Evolutionary conservation across 2,888 invertebrate species (phyloP).

Genomic region (Alviniconcha strummeri): DNA sequence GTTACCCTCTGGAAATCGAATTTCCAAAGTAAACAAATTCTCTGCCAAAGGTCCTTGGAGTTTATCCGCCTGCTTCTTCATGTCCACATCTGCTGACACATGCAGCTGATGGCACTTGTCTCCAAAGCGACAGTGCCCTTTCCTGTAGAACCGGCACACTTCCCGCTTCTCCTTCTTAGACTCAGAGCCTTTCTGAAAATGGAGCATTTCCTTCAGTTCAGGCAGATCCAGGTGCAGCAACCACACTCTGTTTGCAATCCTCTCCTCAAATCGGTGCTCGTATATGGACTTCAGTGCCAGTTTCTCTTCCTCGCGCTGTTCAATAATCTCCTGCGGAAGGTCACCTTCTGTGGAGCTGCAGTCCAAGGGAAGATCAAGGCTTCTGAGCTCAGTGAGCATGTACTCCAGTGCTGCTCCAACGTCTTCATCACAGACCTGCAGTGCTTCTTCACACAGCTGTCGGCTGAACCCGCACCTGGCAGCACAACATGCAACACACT

Average conservation of each 20-base stretch:
- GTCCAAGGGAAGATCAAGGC: neutral
- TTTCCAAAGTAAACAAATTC: slow-evolving; percentile 58
- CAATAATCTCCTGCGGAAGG: slow-evolving; percentile 42
- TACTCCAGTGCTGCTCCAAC: slow-evolving; percentile 64
- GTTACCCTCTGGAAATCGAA: slow-evolving; percentile 63
- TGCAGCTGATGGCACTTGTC: slow-evolving; percentile 55
- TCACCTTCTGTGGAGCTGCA: neutral
- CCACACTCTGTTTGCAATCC: slow-evolving; percentile 63
- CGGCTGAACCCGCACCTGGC: slow-evolving; percentile 68
- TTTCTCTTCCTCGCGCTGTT: slow-evolving; percentile 65
- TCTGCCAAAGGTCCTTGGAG: slow-evolving; percentile 29
- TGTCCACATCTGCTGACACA: slow-evolving; percentile 13
- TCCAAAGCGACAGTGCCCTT: slow-evolving; percentile 65
- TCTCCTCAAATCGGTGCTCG: slow-evolving; percentile 60
- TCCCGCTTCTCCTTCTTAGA: slow-evolving; percentile 27
- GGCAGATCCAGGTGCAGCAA: slow-evolving; percentile 55
- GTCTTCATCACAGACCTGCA: slow-evolving; percentile 63
- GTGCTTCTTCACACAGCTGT: slow-evolving; percentile 57
- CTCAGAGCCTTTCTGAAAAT: slow-evolving; percentile 27
- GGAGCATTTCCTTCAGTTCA: slow-evolving; percentile 48
- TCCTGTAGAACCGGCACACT: slow-evolving; percentile 59
- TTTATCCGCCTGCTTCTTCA: slow-evolving; percentile 11
- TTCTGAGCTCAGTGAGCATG: slow-evolving; percentile 55
- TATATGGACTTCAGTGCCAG: slow-evolving; percentile 65
- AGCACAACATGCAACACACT: slow-evolving; percentile 1